A percentile compares a stretch with the other conserved stretches of the same genome.
Conservation (phyloP, 2,797 vertebrate species). For the Sebastiscus tertius region DNA sequence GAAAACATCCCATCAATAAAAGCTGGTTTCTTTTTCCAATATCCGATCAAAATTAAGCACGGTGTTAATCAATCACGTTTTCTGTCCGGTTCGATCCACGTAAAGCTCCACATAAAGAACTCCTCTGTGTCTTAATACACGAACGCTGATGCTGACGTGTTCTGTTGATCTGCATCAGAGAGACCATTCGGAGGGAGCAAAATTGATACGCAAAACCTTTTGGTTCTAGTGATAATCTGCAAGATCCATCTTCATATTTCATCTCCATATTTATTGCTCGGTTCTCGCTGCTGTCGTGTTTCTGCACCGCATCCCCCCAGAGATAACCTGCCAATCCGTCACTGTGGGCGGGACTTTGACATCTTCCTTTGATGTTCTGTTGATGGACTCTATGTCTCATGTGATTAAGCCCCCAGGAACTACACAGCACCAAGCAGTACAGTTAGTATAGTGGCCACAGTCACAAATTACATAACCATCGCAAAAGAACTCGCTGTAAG, state of each 20-base stretch:
- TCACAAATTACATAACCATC: neutral
- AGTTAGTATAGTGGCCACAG: neutral
- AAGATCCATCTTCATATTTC: neutral
- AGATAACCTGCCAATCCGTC: too few relatives aligned
- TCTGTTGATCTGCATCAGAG: neutral
- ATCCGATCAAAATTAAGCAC: conserved; percentile 20
- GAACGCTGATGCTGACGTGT: neutral
- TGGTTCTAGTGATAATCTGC: neutral
- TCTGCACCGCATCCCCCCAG: neutral
- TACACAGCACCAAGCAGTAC: neutral
- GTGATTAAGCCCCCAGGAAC: neutral
- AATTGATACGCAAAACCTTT: neutral
- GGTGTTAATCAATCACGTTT: neutral
- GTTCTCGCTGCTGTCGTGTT: neutral
- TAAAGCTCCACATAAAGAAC: neutral
- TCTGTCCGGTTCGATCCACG: neutral
- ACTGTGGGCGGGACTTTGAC: neutral
- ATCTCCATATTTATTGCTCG: neutral
- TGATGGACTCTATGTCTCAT: neutral
- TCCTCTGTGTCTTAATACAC: neutral
- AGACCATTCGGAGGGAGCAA: neutral
- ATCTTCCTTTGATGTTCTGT: neutral
- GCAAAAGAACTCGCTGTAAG: too few relatives aligned
- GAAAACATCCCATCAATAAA: conserved; percentile 40
- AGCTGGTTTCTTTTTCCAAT: conserved; percentile 26